Percentiles rank a stretch among this genome's conserved stretches.
Evolutionary conservation across 2,797 vertebrate species (phyloP).

Genomic region (Chelidonichthys spinosus): DNA sequence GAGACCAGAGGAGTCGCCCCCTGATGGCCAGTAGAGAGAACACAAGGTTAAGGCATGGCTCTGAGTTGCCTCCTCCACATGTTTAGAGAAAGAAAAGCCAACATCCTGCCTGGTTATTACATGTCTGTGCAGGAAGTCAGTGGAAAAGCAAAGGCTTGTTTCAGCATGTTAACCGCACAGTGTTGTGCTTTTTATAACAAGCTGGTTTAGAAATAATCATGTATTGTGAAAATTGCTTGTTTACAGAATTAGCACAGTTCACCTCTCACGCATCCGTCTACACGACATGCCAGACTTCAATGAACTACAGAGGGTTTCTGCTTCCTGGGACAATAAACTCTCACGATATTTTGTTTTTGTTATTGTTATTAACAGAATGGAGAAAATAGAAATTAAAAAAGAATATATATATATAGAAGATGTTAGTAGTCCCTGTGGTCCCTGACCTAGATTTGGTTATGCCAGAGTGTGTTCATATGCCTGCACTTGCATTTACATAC

Average conservation of each 20-base stretch:
- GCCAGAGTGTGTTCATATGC: too few species aligned
- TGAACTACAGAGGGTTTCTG: conserved; percentile 17
- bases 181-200: conserved; percentile 9
- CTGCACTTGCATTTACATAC: too few species aligned
- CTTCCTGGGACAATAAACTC: background rate
- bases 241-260: conserved; percentile 9
- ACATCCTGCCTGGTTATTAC: background rate
- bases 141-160: conserved; percentile 20
- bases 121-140: conserved; percentile 3
- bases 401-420: too few species aligned
- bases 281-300: conserved; percentile 1
- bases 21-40: too few species aligned
- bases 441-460: too few species aligned
- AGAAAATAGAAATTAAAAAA: too few species aligned
- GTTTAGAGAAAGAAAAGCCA: background rate
- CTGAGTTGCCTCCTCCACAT: background rate
- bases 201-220: conserved; percentile 4
- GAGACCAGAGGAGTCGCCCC: too few species aligned
- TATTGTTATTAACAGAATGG: too few species aligned
- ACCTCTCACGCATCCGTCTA: background rate
- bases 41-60: background rate
- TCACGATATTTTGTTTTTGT: background rate
- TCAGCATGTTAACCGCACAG: background rate
- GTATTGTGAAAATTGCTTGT: conserved; percentile 29
- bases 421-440: too few species aligned